Evolutionary conservation across 2,113 vertebrate species (phyloP).

Genomic region (Serilophus lunatus): DNA sequence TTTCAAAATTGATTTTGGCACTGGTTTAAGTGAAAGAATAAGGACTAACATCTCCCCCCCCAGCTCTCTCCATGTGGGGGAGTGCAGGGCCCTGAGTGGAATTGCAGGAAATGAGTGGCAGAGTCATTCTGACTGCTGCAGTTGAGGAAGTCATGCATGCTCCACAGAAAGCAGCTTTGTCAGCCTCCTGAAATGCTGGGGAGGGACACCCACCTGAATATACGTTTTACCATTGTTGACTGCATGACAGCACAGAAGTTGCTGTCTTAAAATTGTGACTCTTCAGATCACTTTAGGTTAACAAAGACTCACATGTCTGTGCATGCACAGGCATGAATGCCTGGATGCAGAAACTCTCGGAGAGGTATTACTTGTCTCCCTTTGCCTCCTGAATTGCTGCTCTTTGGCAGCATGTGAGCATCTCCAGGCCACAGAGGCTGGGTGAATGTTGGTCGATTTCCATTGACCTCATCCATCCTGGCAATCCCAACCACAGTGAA

Average conservation of each 20-base stretch:
- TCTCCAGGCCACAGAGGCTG: neutral
- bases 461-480: neutral
- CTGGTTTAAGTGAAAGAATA: conserved; percentile 40
- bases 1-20: conserved; percentile 72
- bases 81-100: neutral
- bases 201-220: neutral
- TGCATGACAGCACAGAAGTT: accelerated
- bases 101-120: neutral
- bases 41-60: neutral
- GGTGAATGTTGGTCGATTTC: neutral
- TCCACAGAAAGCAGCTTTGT: neutral
- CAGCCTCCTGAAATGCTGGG: accelerated
- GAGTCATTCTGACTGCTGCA: neutral
- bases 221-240: neutral
- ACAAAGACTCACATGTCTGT: neutral
- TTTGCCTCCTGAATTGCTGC: neutral
- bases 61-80: neutral
- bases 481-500: neutral
- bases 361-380: accelerated
- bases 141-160: neutral
- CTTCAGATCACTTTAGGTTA: accelerated
- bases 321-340: accelerated
- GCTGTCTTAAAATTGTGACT: neutral
- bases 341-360: neutral
- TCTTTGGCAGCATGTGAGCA: neutral